These are phyloP conservation scores for Portevinia maculata DNA, from an alignment of 2,888 invertebrate species.

Conservation along the genomic window DNA sequence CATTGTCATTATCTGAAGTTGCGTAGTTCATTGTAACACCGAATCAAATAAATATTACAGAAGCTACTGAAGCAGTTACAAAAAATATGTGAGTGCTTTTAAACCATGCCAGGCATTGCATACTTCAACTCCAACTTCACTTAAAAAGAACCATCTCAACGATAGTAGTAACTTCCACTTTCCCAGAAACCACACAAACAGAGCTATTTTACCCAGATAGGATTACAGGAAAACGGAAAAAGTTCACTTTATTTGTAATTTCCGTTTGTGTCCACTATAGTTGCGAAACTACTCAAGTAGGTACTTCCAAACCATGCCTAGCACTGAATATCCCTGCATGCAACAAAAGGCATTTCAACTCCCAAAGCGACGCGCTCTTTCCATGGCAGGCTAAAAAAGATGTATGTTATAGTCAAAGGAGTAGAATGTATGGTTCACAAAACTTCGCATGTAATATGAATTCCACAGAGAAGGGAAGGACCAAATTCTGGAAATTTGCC, in stretches of 20 bases:
- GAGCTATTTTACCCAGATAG: constrained; percentile 18
- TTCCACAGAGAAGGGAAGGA: constrained; percentile 17
- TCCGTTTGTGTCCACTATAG: constrained; percentile 58
- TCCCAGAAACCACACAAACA: background rate
- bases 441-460: constrained; percentile 16
- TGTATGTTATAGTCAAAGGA: constrained; percentile 48
- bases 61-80: too few species aligned
- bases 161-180: constrained; percentile 22
- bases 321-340: constrained; percentile 18
- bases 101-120: too few species aligned
- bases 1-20: too few species aligned
- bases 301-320: constrained; percentile 8
- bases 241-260: constrained; percentile 68
- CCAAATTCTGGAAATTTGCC: constrained; percentile 57
- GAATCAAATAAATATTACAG: too few species aligned
- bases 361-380: constrained; percentile 13
- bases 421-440: constrained; percentile 23
- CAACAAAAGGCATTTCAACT: background rate
- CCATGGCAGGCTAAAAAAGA: constrained; percentile 12
- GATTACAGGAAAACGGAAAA: constrained; percentile 46
- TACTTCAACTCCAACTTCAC: too few species aligned
- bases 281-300: constrained; percentile 4
- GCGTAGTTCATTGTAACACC: too few species aligned
- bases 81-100: too few species aligned
- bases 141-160: too few species aligned